A percentile compares a stretch with the other conserved stretches of the same genome.
Evolutionary conservation across 2,113 vertebrate species (phyloP).

Genomic region (Epinephelus moara): DNA sequence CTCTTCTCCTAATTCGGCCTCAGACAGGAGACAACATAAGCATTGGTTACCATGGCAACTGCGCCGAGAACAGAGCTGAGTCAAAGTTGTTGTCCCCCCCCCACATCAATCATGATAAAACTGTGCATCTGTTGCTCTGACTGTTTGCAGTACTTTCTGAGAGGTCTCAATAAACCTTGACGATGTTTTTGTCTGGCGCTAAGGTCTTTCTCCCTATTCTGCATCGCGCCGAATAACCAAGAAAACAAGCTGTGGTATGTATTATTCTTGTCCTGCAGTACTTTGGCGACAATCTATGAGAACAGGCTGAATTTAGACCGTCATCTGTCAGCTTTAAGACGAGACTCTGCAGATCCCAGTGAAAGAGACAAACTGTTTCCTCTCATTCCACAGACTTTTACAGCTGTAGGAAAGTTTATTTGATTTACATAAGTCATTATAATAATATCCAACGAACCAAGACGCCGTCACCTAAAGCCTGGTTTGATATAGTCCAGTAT

Average conservation of each 20-base stretch:
- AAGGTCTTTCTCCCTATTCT: background rate
- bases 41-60: slow-evolving; percentile 62
- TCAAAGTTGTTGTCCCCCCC: slow-evolving; percentile 34
- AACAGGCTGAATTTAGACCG: slow-evolving; percentile 13
- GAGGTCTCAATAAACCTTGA: background rate
- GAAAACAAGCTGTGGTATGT: background rate
- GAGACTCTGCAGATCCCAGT: background rate
- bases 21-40: slow-evolving; percentile 38
- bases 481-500: background rate
- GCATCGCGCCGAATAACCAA: background rate
- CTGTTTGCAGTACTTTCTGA: background rate
- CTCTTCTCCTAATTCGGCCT: slow-evolving; percentile 48
- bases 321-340: slow-evolving; percentile 1
- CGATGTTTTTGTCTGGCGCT: background rate
- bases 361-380: slow-evolving; percentile 1
- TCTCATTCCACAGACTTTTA: background rate
- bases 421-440: background rate
- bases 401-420: background rate
- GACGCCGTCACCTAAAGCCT: background rate
- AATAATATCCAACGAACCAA: background rate
- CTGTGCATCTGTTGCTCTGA: slow-evolving; percentile 25
- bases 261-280: background rate
- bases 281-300: slow-evolving; percentile 13
- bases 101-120: slow-evolving; percentile 43
- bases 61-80: slow-evolving; percentile 13